A percentile compares a stretch with the other conserved stretches of the same genome.
phyloP scores from a whole-genome alignment of 1,140 invertebrate genomes.

The Phortica variegata region DNA sequence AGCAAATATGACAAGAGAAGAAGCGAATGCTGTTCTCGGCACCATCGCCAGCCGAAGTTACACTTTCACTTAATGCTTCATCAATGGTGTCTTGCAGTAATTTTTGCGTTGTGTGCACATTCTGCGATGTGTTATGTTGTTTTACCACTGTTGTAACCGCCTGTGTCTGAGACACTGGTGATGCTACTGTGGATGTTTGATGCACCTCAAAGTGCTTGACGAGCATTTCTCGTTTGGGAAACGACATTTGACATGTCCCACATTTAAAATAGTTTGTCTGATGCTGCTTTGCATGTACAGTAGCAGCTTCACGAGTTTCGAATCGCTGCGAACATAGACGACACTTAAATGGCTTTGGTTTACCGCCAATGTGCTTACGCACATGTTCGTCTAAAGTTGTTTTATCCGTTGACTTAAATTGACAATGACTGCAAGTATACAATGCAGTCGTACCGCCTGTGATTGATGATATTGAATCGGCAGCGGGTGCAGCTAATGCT shows the following conservation, averaged over 20 bases:
- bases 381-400: slow-evolving; percentile 47
- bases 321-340: slow-evolving; percentile 52
- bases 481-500: slow-evolving; percentile 34
- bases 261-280: slow-evolving; percentile 54
- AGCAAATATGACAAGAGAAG: slow-evolving; percentile 56
- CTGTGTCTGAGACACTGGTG: slow-evolving; percentile 9
- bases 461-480: slow-evolving; percentile 25
- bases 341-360: slow-evolving; percentile 56
- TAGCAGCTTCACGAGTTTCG: slow-evolving; percentile 52
- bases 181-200: slow-evolving; percentile 22
- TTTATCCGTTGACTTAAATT: slow-evolving; percentile 54
- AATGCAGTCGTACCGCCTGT: slow-evolving; percentile 27
- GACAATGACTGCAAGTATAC: slow-evolving; percentile 51
- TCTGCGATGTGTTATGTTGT: slow-evolving; percentile 25
- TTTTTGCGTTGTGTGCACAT: slow-evolving; percentile 47
- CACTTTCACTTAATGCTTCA: slow-evolving; percentile 48
- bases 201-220: slow-evolving; percentile 53
- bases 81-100: slow-evolving; percentile 55
- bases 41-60: slow-evolving; percentile 23
- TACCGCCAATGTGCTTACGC: slow-evolving; percentile 44
- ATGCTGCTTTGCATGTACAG: slow-evolving; percentile 54
- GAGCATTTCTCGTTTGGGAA: slow-evolving; percentile 49
- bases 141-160: background rate
- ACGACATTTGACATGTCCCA: slow-evolving; percentile 52
- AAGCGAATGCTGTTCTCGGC: slow-evolving; percentile 50